Conservation (phyloP, 2,113 vertebrate genomes). For the Peucedramus taeniatus region DNA sequence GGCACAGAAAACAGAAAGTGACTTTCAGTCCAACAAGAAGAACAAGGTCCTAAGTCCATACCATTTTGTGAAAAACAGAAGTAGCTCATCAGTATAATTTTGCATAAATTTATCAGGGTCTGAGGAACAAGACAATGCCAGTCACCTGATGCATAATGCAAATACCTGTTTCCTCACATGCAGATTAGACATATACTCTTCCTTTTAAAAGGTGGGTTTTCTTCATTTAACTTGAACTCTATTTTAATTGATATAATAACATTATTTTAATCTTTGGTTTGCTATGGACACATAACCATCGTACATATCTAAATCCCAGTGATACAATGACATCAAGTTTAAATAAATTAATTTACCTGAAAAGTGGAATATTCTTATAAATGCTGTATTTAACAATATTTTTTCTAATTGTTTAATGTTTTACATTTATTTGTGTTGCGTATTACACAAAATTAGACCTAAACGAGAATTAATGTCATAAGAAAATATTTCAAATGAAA, state of each 20-base stretch:
- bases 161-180: background rate
- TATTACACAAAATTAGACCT: background rate
- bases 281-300: background rate
- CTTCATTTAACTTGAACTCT: background rate
- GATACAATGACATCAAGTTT: background rate
- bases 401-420: background rate
- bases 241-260: background rate
- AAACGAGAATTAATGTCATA: background rate
- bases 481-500: background rate
- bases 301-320: background rate
- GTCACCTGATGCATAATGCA: background rate
- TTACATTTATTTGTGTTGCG: background rate
- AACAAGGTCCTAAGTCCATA: background rate
- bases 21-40: background rate
- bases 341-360: background rate
- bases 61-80: background rate
- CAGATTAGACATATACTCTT: background rate
- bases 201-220: background rate
- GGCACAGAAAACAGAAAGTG: background rate
- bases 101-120: background rate
- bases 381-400: background rate
- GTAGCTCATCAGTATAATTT: background rate
- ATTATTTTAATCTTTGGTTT: background rate
- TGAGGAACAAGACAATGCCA: background rate
- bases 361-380: background rate